Conservation (phyloP, 2,113 vertebrate species). For the Octodon degus region DNA sequence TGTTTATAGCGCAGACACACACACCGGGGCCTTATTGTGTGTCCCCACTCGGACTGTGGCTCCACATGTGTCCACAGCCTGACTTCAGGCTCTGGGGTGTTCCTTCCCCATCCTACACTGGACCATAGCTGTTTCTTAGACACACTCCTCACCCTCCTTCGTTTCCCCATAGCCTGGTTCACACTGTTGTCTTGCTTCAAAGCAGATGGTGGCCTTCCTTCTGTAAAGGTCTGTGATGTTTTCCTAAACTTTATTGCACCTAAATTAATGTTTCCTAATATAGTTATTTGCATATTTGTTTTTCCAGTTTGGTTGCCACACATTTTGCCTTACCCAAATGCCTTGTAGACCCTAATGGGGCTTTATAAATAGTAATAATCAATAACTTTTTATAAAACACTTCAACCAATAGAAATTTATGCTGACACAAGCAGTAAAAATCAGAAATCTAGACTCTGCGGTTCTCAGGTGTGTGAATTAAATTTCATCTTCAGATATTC, state of each 20-base stretch:
- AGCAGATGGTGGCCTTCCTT: neutral
- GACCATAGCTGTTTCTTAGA: neutral
- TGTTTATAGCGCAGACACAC: neutral
- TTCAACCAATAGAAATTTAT: conserved; percentile 13
- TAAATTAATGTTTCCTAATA: neutral
- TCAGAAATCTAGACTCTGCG: conserved; percentile 31
- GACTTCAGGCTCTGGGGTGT: neutral
- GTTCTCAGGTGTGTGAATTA: conserved; percentile 27
- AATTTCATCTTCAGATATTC: neutral
- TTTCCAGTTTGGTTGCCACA: conserved; percentile 7
- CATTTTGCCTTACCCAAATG: conserved; percentile 50
- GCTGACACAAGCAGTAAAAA: neutral
- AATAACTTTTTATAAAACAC: neutral
- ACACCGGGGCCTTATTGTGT: neutral
- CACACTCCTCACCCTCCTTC: neutral
- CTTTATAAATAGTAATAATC: conserved; percentile 24
- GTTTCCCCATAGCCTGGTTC: neutral
- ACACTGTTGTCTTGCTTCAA: neutral
- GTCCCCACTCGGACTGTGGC: neutral
- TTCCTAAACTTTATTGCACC: neutral
- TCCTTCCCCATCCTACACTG: neutral
- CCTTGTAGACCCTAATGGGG: neutral
- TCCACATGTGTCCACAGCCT: neutral
- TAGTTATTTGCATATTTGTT: conserved; percentile 23
- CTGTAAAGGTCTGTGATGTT: neutral